Evolutionary conservation across 2,797 vertebrate genomes (phyloP).

Genomic region (Merluccius polli): DNA sequence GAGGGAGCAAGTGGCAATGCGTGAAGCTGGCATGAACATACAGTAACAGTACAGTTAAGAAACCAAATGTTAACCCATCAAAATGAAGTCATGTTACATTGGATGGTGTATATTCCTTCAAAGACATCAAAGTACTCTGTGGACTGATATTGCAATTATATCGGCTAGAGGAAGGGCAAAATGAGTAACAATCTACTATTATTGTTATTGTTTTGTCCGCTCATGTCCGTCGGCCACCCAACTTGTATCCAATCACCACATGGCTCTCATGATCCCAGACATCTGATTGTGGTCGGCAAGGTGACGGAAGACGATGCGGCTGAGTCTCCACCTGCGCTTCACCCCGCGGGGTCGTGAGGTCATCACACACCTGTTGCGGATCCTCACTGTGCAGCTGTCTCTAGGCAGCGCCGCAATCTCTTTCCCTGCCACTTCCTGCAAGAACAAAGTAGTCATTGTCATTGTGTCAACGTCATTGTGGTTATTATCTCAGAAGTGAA

Average conservation of each 20-base stretch:
- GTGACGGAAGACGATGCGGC: slow-evolving; percentile 91
- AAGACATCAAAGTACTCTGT: background rate
- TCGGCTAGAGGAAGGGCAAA: background rate
- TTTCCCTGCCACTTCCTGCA: slow-evolving; percentile 84
- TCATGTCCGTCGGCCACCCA: background rate
- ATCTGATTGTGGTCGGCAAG: slow-evolving; percentile 90
- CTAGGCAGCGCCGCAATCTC: slow-evolving; percentile 86
- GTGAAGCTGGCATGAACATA: background rate
- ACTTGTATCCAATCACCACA: slow-evolving; percentile 76
- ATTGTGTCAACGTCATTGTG: background rate
- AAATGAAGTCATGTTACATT: background rate
- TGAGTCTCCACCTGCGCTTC: slow-evolving; percentile 87
- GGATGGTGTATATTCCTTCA: background rate
- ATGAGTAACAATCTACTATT: background rate
- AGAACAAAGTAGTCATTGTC: too few relatives aligned
- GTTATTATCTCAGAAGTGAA: background rate
- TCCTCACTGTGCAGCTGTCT: slow-evolving; percentile 90
- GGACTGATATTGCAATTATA: background rate
- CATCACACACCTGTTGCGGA: slow-evolving; percentile 89
- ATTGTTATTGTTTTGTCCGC: too few relatives aligned
- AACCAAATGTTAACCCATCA: background rate
- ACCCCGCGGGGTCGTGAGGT: slow-evolving; percentile 90
- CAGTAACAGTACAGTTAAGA: background rate
- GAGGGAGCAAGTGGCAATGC: background rate
- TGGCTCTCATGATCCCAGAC: slow-evolving; percentile 87